These are phyloP conservation scores for Tachuris rubrigastra DNA, from an alignment of 2,113 vertebrate species.

Conservation along the genomic window DNA sequence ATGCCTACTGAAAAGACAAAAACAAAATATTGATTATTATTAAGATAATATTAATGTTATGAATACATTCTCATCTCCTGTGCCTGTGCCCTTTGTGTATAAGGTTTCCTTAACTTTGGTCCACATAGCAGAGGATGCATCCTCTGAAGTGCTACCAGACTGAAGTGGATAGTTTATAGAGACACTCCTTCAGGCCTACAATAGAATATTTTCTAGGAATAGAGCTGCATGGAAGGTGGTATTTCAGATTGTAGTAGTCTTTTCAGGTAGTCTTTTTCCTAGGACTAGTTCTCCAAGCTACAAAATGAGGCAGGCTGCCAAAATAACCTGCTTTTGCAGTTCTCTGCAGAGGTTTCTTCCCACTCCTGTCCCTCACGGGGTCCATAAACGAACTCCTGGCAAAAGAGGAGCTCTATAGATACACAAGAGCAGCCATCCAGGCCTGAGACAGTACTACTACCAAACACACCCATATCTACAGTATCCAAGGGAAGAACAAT, in stretches of 20 bases:
- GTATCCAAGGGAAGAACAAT: not conserved
- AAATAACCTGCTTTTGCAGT: not conserved
- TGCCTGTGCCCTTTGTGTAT: not conserved
- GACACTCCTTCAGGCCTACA: not conserved
- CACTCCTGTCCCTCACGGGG: not conserved
- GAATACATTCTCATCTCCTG: not conserved
- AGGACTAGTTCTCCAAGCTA: not conserved
- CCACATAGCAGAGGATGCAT: not conserved
- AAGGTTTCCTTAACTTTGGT: not conserved
- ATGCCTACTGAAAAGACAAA: constrained; percentile 23
- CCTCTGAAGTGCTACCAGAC: not conserved
- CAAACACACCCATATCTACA: not conserved
- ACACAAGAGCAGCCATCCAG: not conserved
- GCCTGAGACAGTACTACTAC: not conserved
- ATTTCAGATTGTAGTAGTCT: not conserved
- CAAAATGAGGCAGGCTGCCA: not conserved
- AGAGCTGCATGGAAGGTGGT: not conserved
- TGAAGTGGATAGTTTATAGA: not conserved
- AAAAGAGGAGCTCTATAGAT: not conserved
- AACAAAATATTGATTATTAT: not conserved
- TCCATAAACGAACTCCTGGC: not conserved
- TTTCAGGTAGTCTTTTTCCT: not conserved
- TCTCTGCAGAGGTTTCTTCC: not conserved
- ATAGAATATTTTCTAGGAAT: not conserved
- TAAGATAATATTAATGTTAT: not conserved